A percentile compares a stretch with the other conserved stretches of the same genome.
Evolutionary conservation across 2,888 invertebrate species (phyloP).

Genomic region (Sesamia inferens): DNA sequence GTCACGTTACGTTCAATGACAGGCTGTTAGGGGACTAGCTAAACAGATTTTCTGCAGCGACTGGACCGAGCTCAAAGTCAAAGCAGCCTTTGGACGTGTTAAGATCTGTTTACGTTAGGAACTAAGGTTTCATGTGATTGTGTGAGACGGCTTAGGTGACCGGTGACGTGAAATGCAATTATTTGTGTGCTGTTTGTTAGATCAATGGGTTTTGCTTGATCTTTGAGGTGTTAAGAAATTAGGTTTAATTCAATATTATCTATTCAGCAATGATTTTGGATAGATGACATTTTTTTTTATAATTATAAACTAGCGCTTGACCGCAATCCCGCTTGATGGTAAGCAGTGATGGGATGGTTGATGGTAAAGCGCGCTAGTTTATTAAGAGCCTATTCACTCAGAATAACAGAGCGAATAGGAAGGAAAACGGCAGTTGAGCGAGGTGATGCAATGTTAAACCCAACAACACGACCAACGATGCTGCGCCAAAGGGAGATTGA

Average conservation of each 20-base stretch:
- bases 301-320: too few relatives aligned
- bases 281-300: too few relatives aligned
- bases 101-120: conserved; percentile 49
- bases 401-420: too few relatives aligned
- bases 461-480: too few relatives aligned
- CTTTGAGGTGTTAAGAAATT: conserved; percentile 5
- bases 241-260: neutral
- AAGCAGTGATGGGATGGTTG: too few relatives aligned
- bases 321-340: too few relatives aligned
- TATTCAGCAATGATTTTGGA: too few relatives aligned
- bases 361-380: too few relatives aligned
- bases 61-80: conserved; percentile 48
- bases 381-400: too few relatives aligned
- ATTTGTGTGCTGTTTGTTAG: conserved; percentile 28
- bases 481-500: too few relatives aligned
- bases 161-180: conserved; percentile 24
- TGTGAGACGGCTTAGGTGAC: conserved; percentile 15
- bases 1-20: conserved; percentile 48
- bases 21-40: conserved; percentile 32
- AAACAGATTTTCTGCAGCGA: conserved; percentile 52
- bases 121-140: conserved; percentile 4
- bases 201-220: neutral
- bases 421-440: too few relatives aligned
- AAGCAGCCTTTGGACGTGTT: conserved; percentile 44
- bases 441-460: too few relatives aligned